Base-by-base conservation (phyloP, 2,113 vertebrate species). In the Panthera leo region DNA sequence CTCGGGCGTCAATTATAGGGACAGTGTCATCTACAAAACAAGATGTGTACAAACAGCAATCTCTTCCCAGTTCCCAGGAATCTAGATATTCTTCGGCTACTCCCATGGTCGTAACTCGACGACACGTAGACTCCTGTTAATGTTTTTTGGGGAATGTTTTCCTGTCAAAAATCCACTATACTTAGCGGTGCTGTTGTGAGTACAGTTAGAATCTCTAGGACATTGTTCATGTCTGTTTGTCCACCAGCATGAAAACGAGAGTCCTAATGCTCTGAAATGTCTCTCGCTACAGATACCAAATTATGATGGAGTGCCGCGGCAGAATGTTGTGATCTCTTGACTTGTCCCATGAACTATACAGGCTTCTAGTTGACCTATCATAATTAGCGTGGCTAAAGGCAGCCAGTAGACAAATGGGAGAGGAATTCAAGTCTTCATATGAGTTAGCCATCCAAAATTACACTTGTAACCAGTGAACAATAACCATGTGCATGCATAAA, bases 151-250 rank as follows among this genome's bases (percentile, higher is more conserved):
- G 79, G 10, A 27, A 42, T 5, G 10, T 61, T 61, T 51, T 68
- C 14, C 61, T 61, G 1, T 51, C 16, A 42, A 67, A 73, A 88
- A 42, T 29, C 34, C 14, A 31, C 15, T 11, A 10, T 19, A 14
- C 48, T 36, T 58, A n/a, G 12, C 0, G 1, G 14, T 45, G 25
- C 0, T 48, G 2, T 39, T 16, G 11, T 34, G 14, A 3, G 1
- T 84, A 5, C 14, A 2, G 51, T 31, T n/a, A 39, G 70, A 7
- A 39, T 63, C 25, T 85, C 36, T 9, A 8, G 16, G 9, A 9
- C 39, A 18, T 7, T 29, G 0, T 53, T 82, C 10, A 10, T 15
- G 0, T 78, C 51, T 53, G 27, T 48, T 9, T 4, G 23, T 82
- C 23, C n/a, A 14, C 80, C 42, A 67, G 29, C 9, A 1, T 73